These are phyloP conservation scores for Rhingia rostrata DNA, from an alignment of 2,888 invertebrate genomes.

Conservation along the genomic window DNA sequence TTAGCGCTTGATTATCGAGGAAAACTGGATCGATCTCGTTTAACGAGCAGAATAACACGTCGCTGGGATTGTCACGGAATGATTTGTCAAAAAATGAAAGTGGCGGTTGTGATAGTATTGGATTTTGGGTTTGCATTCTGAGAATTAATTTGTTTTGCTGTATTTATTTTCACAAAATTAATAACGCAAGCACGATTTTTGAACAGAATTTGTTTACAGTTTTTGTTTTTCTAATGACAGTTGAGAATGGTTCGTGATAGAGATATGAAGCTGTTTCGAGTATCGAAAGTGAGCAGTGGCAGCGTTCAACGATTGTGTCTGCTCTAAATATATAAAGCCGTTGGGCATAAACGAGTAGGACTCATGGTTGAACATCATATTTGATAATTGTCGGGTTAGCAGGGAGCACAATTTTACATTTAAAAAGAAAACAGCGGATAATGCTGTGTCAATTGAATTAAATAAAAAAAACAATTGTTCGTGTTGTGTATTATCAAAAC, in stretches of 20 bases:
- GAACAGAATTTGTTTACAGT: not conserved
- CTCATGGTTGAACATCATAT: too few relatives aligned
- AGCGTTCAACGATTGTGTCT: too few relatives aligned
- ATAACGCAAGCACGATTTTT: not conserved
- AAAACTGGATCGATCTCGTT: slow-evolving; percentile 78
- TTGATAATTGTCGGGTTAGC: too few relatives aligned
- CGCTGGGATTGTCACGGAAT: slow-evolving; percentile 76
- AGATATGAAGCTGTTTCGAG: not conserved
- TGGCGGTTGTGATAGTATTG: slow-evolving; percentile 75
- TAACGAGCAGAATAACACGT: slow-evolving; percentile 76
- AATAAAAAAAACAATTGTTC: too few relatives aligned
- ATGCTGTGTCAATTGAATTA: too few relatives aligned
- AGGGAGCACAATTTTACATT: too few relatives aligned
- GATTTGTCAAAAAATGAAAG: slow-evolving; percentile 78
- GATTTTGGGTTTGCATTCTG: not conserved
- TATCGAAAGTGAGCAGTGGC: not conserved
- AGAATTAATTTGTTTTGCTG: not conserved
- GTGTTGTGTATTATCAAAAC: too few relatives aligned
- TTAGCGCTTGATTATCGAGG: slow-evolving; percentile 57
- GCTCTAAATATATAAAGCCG: too few relatives aligned
- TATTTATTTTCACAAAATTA: not conserved
- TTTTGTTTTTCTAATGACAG: not conserved
- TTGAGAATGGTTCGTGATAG: not conserved
- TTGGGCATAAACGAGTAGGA: too few relatives aligned
- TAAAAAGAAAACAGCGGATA: too few relatives aligned